Percentiles rank a stretch among this genome's conserved stretches.
Evolutionary conservation across 2,888 invertebrate genomes (phyloP).

Genomic region (Timema cristinae): DNA sequence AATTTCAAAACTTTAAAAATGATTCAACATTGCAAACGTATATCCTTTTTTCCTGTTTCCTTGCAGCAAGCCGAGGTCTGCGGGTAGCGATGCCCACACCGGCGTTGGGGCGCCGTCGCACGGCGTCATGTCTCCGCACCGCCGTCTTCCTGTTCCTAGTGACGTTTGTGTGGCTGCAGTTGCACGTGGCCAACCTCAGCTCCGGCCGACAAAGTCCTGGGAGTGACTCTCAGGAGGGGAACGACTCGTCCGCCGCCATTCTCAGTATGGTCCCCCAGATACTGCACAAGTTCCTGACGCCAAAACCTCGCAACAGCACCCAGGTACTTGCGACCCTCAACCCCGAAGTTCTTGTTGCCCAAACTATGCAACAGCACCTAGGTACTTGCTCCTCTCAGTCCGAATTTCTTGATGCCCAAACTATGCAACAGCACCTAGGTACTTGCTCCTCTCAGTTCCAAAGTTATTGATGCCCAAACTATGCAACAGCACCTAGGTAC

Average conservation of each 20-base stretch:
- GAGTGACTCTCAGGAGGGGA: constrained; percentile 40
- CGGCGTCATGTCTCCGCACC: constrained; percentile 43
- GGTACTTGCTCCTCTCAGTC: no score
- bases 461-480: no score
- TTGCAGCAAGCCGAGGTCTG: constrained; percentile 28
- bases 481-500: no score
- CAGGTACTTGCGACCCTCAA: constrained; percentile 31
- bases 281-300: constrained; percentile 73
- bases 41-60: no score
- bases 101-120: constrained; percentile 31
- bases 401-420: no score
- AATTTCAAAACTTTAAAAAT: no score
- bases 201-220: constrained; percentile 35
- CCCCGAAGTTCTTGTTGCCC: no score
- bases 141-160: constrained; percentile 51
- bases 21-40: no score
- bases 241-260: constrained; percentile 73
- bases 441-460: no score
- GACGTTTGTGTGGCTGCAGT: constrained; percentile 59
- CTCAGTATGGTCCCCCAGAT: constrained; percentile 70
- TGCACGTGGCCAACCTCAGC: constrained; percentile 55
- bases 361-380: no score
- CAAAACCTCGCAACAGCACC: constrained; percentile 59
- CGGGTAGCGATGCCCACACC: constrained; percentile 30
- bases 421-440: no score